Base-by-base conservation (phyloP, 2,888 invertebrate genomes). In the Hecatera dysodea region DNA sequence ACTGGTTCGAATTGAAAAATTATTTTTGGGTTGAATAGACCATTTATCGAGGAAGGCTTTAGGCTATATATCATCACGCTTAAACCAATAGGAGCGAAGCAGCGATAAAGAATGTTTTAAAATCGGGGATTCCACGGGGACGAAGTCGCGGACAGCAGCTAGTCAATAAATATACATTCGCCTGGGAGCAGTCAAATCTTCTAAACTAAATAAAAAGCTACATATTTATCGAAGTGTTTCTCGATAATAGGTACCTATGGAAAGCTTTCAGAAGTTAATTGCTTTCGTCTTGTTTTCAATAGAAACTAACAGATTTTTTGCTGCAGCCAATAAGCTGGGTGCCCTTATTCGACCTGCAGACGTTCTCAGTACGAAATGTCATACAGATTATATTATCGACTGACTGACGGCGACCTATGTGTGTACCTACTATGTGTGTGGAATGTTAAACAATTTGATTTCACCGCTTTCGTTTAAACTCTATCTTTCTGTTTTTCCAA, bases 341-440 rank as follows among this genome's bases (percentile, higher is more conserved):
- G 90, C 87, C 91, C 91, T 90, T 88, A 78, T 71, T 84, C 86
- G 93, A 93, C 93, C 93, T 92, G 92, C 86, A 93, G 93, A 93
- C 93, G 92, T 87, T 90, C 90, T 85, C 42, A 84, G 89, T 88
- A 86, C 89, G 82, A 87, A 93, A 92, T 92, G 93, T 93, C 93
- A 91, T 89, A 88, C 87, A 90, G 91, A 91, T 91, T 91, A 91
- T 90, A 91, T 91, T 91, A 91, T 90, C 90, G 91, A 90, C 88
- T 90, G 85, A 84, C 87, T 87, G 39, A 39, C 39, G 39, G 80
- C 84, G 90, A 90, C 90, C 91, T n/a, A n/a, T n/a, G n/a, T n/a
- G n/a, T n/a, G n/a, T n/a, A n/a, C n/a, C 88, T 86, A 79, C 75
- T 72, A 71, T 88, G 90, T 87, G 89, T 88, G 85, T 80, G 75